These are phyloP conservation scores for Trachelus troglodyta DNA, from an alignment of 2,888 invertebrate species.

Conservation along the genomic window DNA sequence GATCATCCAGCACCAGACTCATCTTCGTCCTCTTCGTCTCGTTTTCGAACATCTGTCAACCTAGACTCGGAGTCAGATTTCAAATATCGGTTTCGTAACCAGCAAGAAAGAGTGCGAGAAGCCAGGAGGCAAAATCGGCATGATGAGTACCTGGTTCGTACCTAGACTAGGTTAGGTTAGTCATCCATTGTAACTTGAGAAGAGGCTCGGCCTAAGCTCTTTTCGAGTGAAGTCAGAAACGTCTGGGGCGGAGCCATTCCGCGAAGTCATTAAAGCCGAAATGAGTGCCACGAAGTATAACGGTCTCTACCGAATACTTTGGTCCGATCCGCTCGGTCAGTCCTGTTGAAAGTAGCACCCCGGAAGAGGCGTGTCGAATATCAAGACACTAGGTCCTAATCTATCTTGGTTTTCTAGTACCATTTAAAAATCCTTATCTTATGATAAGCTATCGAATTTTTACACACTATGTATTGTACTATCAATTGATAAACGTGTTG, in stretches of 20 bases:
- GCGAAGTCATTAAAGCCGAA: conserved; percentile 40
- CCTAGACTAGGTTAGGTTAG: background rate
- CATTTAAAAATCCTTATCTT: background rate
- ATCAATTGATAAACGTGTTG: background rate
- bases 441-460: background rate
- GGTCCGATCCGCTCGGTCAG: background rate
- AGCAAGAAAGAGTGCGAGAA: background rate
- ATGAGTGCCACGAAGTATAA: conserved; percentile 28
- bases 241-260: conserved; percentile 38
- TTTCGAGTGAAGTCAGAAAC: background rate
- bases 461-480: background rate
- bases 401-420: background rate
- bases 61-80: background rate
- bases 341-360: background rate
- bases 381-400: background rate
- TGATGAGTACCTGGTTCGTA: background rate
- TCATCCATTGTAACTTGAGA: no score
- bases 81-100: background rate
- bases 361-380: background rate
- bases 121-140: background rate
- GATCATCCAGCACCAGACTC: conserved; percentile 11
- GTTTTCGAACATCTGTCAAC: background rate
- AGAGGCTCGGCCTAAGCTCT: background rate
- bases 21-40: conserved; percentile 15
- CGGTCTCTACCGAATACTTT: conserved; percentile 23